A percentile compares a stretch with the other conserved stretches of the same genome.
Evolutionary conservation across 1,140 invertebrate genomes (phyloP).

Genomic region (Aphis craccivora): DNA sequence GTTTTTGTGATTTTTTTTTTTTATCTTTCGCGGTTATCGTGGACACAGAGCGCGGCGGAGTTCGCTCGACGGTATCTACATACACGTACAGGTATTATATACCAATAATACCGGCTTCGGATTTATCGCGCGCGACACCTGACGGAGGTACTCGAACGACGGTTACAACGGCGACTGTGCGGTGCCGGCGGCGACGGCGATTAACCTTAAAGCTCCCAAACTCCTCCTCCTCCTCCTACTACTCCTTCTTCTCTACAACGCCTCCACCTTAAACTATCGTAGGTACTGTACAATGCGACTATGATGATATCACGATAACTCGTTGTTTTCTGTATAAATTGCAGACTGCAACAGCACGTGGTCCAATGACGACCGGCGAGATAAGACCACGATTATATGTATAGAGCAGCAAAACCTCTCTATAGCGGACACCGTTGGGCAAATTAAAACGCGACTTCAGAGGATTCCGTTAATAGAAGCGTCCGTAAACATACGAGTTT

Average conservation of each 20-base stretch:
- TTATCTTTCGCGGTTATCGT: neutral
- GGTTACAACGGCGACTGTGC: neutral
- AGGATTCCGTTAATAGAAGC: neutral
- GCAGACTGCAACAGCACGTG: neutral
- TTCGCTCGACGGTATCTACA: neutral
- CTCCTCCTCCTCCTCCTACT: conserved; percentile 3
- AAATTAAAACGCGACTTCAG: neutral
- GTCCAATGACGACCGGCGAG: neutral
- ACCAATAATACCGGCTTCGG: neutral
- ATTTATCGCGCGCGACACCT: conserved; percentile 19
- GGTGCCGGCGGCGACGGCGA: neutral
- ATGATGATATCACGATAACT: neutral
- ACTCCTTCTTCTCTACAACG: neutral
- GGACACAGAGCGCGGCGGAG: neutral
- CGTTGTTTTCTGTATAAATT: no score
- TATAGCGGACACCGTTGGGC: neutral
- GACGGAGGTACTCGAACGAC: conserved; percentile 14
- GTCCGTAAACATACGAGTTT: neutral
- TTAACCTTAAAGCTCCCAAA: conserved; percentile 43
- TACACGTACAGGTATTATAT: neutral
- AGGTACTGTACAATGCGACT: neutral
- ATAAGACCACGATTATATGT: no score
- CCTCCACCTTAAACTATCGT: neutral
- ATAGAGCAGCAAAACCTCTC: neutral
- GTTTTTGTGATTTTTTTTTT: neutral